Evolutionary conservation across 2,888 invertebrate species (phyloP), one percentile per base, ranked within the genome.

Genomic region (Corbicula japonica): DNA sequence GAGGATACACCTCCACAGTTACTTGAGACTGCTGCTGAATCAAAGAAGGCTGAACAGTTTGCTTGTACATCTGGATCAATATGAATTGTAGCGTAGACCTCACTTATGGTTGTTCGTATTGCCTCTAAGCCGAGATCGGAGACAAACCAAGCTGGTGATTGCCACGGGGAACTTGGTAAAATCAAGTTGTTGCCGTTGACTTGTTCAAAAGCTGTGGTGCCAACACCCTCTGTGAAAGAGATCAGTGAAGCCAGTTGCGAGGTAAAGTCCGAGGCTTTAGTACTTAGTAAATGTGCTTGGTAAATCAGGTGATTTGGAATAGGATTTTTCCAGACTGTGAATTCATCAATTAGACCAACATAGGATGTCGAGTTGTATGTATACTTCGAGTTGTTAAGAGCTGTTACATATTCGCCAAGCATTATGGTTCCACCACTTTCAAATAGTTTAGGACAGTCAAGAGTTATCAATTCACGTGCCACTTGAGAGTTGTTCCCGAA

Each of bases 101-200:
- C 62, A 60, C 34, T 70, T 6, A 30, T 32, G 8, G 58, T 38
- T 41, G 71, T 50, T 23, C 80, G 44, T 10, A 86, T 35, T n/a
- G 70, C 44, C 26, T 70, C 63, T 44, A 89, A 80, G 23, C 68
- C 56, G 4, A 86, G 65, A 48, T 87, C 86, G 0, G 89, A 88
- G 4, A 83, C 70, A 23, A 63, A 69, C 89, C 89, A 90, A 2
- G 58, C 15, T 26, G 89, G 89, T n/a, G 87, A 76, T 52, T 85
- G 87, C 89, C 89, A 90, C 10, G 89, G 89, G 12, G 75, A 69
- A 1, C 46, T 66, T 4, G 89, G 89, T n/a, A 90, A 63, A n/a
- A 71, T 46, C n/a, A 90, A 70, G 62, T 83, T 83, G 62, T 84
- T 87, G 8, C 84, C 81, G 12, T 77, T 58, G 6, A 87, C 77